Evolutionary conservation across 2,113 vertebrate genomes (phyloP).

Genomic region (Embiotoca jacksoni): DNA sequence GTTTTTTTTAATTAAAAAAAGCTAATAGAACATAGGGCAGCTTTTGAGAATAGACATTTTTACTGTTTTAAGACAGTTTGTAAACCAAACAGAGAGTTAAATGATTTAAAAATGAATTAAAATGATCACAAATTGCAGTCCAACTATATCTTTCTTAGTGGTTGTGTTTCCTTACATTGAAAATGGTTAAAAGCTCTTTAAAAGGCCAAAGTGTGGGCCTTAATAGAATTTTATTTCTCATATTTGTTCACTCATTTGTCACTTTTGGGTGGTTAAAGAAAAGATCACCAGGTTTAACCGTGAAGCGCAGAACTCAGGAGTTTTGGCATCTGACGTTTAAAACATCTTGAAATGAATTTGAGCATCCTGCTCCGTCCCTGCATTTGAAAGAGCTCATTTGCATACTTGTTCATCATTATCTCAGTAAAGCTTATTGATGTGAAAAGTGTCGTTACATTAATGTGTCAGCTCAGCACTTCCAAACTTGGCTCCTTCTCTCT

Average conservation of each 20-base stretch:
- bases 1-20: too few species aligned
- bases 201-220: background rate
- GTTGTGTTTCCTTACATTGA: constrained; percentile 2
- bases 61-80: too few species aligned
- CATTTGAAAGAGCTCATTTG: constrained; percentile 68
- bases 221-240: background rate
- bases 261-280: background rate
- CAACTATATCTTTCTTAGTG: background rate
- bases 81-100: background rate
- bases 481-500: constrained; percentile 39
- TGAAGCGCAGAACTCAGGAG: constrained; percentile 10
- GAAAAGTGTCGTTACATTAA: constrained; percentile 51
- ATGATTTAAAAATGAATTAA: background rate
- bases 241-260: constrained; percentile 12
- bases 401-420: constrained; percentile 60
- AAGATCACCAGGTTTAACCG: background rate
- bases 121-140: background rate
- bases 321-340: constrained; percentile 15
- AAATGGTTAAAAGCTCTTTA: background rate
- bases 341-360: constrained; percentile 36
- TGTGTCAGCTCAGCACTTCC: constrained; percentile 64
- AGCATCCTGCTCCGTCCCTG: constrained; percentile 15
- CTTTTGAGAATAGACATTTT: too few species aligned
- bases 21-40: too few species aligned
- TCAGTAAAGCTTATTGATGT: constrained; percentile 56